Evolutionary conservation across 2,888 invertebrate species (phyloP).

Genomic region (Ferrisia virgata): DNA sequence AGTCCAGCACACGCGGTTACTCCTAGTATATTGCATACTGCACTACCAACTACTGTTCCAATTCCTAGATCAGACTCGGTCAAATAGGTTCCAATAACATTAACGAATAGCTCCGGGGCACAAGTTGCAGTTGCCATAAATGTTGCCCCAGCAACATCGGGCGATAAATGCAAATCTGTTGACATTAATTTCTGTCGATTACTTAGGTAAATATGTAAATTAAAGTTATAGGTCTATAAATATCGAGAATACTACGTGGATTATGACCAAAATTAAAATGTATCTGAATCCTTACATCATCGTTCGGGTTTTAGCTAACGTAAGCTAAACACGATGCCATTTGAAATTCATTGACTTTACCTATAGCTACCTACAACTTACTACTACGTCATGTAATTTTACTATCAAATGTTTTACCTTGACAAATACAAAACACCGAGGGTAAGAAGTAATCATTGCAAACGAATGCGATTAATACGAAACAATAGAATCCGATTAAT

Average conservation of each 20-base stretch:
- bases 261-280: not conserved
- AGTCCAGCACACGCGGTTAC: slow-evolving; percentile 78
- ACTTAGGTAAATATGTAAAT: not conserved
- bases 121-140: slow-evolving; percentile 96
- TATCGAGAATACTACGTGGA: not conserved
- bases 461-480: slow-evolving; percentile 78
- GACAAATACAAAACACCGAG: slow-evolving; percentile 81
- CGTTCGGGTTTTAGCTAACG: not conserved
- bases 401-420: slow-evolving; percentile 56
- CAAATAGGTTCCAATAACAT: slow-evolving; percentile 81
- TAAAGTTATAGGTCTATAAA: not conserved
- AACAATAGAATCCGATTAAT: slow-evolving; percentile 77
- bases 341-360: not conserved
- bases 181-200: slow-evolving; percentile 28
- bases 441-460: slow-evolving; percentile 92
- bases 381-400: not conserved
- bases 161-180: slow-evolving; percentile 53
- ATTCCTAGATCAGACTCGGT: slow-evolving; percentile 81
- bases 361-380: too few relatives aligned
- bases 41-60: slow-evolving; percentile 82
- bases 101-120: slow-evolving; percentile 90
- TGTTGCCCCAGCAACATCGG: slow-evolving; percentile 94
- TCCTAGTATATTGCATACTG: slow-evolving; percentile 81
- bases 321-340: not conserved
- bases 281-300: not conserved